Conservation (phyloP, 2,113 vertebrate species). For the Dendropsophus ebraccatus region DNA sequence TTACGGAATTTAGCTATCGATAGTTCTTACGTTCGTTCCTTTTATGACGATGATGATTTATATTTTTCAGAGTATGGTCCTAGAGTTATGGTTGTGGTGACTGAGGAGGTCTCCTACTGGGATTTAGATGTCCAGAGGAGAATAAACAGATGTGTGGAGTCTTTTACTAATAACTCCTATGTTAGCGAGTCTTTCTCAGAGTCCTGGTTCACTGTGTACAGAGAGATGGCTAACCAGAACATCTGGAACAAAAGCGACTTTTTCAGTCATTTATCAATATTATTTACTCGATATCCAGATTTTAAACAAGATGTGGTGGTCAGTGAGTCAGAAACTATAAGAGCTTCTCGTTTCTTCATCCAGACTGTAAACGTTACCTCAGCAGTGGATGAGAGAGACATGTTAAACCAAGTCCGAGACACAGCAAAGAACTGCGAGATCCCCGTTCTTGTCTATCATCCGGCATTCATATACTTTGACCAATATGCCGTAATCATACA, state of each 20-base stretch:
- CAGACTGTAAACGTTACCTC: constrained; percentile 71
- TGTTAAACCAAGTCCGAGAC: constrained; percentile 70
- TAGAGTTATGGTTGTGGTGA: constrained; percentile 75
- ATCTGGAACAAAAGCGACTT: constrained; percentile 60
- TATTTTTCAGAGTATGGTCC: not conserved
- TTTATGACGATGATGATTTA: constrained; percentile 65
- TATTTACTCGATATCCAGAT: constrained; percentile 66
- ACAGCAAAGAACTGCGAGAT: constrained; percentile 67
- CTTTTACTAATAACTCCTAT: constrained; percentile 71
- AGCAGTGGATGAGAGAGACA: constrained; percentile 63
- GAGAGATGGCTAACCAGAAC: constrained; percentile 61
- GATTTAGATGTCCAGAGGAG: constrained; percentile 62
- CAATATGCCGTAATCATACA: constrained; percentile 73
- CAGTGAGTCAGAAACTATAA: constrained; percentile 62
- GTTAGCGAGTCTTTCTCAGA: constrained; percentile 65
- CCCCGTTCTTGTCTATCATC: constrained; percentile 76
- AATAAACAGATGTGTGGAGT: constrained; percentile 66
- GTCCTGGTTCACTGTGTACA: constrained; percentile 75
- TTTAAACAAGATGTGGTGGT: constrained; percentile 74
- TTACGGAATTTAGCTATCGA: constrained; percentile 75
- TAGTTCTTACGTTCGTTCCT: constrained; percentile 72
- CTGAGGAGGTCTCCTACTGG: constrained; percentile 74
- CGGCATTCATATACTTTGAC: constrained; percentile 75
- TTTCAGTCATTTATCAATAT: constrained; percentile 65
- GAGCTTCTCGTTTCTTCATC: constrained; percentile 75